phyloP scores from a whole-genome alignment of 2,888 invertebrate species.

The Euspilapteryx auroguttella region DNA sequence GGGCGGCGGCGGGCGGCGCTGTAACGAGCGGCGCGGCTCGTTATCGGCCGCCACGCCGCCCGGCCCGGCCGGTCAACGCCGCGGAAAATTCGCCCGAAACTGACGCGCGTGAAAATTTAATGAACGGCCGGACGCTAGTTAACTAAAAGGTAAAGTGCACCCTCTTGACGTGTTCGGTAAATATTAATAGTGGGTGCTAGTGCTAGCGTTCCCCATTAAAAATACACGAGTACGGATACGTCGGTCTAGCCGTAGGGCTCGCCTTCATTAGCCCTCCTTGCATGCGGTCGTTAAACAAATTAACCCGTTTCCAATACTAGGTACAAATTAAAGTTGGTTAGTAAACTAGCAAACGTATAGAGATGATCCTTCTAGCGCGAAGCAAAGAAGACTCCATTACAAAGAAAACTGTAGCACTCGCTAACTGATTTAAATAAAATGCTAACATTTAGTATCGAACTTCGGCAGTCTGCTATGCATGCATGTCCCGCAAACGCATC shows the following conservation, averaged over 20 bases:
- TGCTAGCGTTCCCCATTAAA: conserved; percentile 56
- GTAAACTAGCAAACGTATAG: no score
- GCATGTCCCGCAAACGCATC: conserved; percentile 42
- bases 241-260: conserved; percentile 13
- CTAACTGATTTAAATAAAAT: no score
- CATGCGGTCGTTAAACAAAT: conserved; percentile 14
- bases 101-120: conserved; percentile 63
- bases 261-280: conserved; percentile 42
- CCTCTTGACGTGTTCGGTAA: conserved; percentile 62
- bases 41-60: conserved; percentile 25
- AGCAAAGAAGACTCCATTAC: conserved; percentile 15
- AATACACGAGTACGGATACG: conserved; percentile 56
- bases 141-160: conserved; percentile 63
- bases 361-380: no score
- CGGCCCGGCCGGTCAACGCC: conserved; percentile 47
- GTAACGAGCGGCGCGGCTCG: conserved; percentile 35
- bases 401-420: conserved; percentile 13
- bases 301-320: no score
- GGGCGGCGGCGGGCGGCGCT: conserved; percentile 13
- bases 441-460: conserved; percentile 41
- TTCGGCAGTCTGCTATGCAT: conserved; percentile 27
- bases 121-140: conserved; percentile 62
- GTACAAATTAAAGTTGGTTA: no score
- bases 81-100: conserved; percentile 60
- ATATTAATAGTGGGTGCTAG: conserved; percentile 60